Evolutionary conservation across 2,888 invertebrate genomes (phyloP).

Genomic region (Byasa hedistus): DNA sequence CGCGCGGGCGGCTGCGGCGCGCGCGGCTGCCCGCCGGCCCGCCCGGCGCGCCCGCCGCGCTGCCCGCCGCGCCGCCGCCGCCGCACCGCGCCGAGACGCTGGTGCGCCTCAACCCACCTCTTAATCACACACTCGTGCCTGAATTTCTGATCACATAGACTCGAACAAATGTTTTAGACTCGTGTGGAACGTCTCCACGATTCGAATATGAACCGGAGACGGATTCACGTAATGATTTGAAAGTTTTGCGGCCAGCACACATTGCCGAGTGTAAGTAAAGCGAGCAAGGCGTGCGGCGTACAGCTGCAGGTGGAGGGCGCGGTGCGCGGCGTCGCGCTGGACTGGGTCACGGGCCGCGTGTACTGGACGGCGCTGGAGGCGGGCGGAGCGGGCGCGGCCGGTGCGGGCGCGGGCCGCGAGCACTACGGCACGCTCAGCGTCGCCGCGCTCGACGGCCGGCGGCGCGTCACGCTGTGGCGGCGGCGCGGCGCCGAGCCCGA

Average conservation of each 20-base stretch:
- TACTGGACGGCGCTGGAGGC: conserved; percentile 82
- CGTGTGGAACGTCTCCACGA: too few relatives aligned
- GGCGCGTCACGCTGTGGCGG: conserved; percentile 74
- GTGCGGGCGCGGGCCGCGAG: conserved; percentile 33
- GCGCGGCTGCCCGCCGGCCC: conserved; percentile 33
- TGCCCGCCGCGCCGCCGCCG: conserved; percentile 31
- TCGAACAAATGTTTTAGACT: too few relatives aligned
- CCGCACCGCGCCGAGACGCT: conserved; percentile 31
- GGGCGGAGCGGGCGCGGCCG: conserved; percentile 24
- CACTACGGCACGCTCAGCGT: conserved; percentile 42
- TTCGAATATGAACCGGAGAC: too few relatives aligned
- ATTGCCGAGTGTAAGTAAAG: too few relatives aligned
- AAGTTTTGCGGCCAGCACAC: too few relatives aligned
- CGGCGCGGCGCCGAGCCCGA: conserved; percentile 81
- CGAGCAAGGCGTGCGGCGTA: too few relatives aligned
- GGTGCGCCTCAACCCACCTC: conserved; percentile 14
- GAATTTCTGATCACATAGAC: too few relatives aligned
- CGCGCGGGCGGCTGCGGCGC: conserved; percentile 45
- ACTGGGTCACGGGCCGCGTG: conserved; percentile 83
- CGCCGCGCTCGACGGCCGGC: conserved; percentile 79
- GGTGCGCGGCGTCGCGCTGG: conserved; percentile 87
- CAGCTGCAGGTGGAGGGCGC: conserved; percentile 61
- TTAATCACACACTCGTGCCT: too few relatives aligned
- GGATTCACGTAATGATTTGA: too few relatives aligned
- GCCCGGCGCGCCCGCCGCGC: conserved; percentile 38